These are phyloP conservation scores for Platycheirus albimanus DNA, from an alignment of 2,888 invertebrate genomes.

Conservation along the genomic window DNA sequence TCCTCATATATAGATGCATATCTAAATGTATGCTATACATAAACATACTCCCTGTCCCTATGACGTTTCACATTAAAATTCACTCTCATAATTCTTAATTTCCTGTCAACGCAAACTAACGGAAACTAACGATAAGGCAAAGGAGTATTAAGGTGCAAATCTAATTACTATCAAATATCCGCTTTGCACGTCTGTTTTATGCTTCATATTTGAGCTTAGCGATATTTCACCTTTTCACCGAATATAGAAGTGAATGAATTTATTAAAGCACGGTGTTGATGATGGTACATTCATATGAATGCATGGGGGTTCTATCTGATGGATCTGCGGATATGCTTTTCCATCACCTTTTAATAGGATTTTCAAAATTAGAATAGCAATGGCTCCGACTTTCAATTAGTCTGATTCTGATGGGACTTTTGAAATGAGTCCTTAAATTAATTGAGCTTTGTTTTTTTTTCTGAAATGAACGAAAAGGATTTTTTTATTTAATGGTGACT, in stretches of 20 bases:
- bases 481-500: too few species aligned
- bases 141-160: background rate
- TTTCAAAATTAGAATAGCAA: background rate
- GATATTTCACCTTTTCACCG: too few species aligned
- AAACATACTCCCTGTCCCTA: too few species aligned
- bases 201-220: background rate
- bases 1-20: too few species aligned
- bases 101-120: slow-evolving; percentile 17
- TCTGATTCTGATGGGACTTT: background rate
- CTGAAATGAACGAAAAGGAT: too few species aligned
- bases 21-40: too few species aligned
- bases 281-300: too few species aligned
- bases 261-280: background rate
- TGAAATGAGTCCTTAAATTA: background rate
- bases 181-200: background rate
- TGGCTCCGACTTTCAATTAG: background rate
- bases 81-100: slow-evolving; percentile 3
- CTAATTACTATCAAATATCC: slow-evolving; percentile 28
- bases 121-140: background rate
- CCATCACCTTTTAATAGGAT: background rate
- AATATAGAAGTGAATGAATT: background rate
- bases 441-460: too few species aligned
- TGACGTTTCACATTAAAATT: background rate
- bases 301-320: background rate
- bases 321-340: background rate